These are phyloP conservation scores for Ecdyonurus torrentis DNA, from an alignment of 2,888 invertebrate species.

Conservation along the genomic window DNA sequence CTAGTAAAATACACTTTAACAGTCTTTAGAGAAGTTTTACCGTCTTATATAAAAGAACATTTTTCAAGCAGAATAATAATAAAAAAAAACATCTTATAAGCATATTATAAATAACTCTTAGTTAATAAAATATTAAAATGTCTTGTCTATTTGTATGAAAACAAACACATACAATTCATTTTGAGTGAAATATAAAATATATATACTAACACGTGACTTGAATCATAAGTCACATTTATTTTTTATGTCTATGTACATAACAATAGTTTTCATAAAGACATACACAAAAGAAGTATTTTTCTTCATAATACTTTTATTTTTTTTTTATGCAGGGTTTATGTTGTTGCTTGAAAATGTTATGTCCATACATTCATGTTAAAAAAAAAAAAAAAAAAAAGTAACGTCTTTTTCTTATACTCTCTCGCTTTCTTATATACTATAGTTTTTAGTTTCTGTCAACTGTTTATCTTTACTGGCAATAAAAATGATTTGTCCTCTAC, in stretches of 20 bases:
- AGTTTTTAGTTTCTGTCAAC: no score
- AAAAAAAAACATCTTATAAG: no score
- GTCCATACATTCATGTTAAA: neutral
- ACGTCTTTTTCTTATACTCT: neutral
- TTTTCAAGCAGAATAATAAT: no score
- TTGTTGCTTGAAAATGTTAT: neutral
- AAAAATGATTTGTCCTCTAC: conserved; percentile 2
- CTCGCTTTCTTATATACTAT: no score
- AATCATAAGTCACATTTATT: neutral
- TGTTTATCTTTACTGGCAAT: neutral
- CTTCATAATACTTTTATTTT: no score
- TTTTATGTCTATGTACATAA: neutral
- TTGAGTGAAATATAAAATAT: neutral
- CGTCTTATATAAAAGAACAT: no score
- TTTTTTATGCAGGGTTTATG: neutral
- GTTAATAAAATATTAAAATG: neutral
- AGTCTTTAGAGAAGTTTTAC: no score
- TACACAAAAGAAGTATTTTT: no score
- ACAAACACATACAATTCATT: neutral
- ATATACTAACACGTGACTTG: neutral
- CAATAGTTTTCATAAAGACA: neutral
- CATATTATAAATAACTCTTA: no score
- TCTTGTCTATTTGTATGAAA: neutral
- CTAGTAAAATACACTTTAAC: no score
- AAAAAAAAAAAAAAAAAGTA: neutral